Base-by-base conservation (phyloP, 2,113 vertebrate genomes). In the Todiramphus saurophagus region DNA sequence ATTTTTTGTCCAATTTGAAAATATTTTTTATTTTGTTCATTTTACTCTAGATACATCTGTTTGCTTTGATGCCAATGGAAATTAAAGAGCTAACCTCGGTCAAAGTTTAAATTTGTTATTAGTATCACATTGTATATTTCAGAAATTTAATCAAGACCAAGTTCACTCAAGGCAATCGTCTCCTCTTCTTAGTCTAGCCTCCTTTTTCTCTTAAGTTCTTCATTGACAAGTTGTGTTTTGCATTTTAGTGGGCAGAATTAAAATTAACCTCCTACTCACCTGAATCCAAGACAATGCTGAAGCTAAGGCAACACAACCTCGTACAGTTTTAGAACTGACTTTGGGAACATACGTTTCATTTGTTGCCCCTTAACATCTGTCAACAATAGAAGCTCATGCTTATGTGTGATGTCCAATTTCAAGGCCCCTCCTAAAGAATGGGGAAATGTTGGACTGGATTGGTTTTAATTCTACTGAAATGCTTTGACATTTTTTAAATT, bases 1-100 rank as follows among this genome's bases (percentile, higher is more conserved):
- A 85, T 30, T 73, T 95, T 73, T 81, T 78, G 86, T 77, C 73
- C 80, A 48, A 53, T 70, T 87, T 81, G 10, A 35, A 78, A 70
- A 3, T 39, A 70, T 48, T 83, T 87, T 83, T 88, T 80, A 16
- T 74, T 86, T 89, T 78, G 27, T 84, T 90, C 30, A 19, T 95
- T 81, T 93, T 88, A 50, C 48, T 82, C 44, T 56, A 35, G 87
- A 91, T 58, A 89, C 73, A 75, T 88, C 72, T 83, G 60, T 78
- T 95, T 88, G 76, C 69, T 91, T 89, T 94, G 92, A 87, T 90
- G 80, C 82, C 76, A 64, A 1, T 90, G 68, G 88, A 93, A 96
- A 83, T 83, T 81, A 70, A 86, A 83, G 78, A 91, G 60, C 93
- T 78, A 92, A 78, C 68, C 43, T 90, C 0, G 4, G 88, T 89